Evolutionary conservation across 2,888 invertebrate genomes (phyloP).

Genomic region (Sesia apiformis): DNA sequence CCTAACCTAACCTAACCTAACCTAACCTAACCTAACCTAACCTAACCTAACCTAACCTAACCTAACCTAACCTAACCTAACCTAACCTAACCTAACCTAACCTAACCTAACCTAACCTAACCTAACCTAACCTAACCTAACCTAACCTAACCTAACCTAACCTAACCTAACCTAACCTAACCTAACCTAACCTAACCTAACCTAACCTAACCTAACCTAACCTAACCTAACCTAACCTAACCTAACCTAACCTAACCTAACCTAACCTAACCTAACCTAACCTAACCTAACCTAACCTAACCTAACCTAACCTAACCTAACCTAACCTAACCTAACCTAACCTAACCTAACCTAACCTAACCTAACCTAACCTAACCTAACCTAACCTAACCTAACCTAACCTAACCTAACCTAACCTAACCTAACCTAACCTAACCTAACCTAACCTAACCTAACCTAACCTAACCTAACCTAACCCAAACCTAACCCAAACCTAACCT

Average conservation of each 20-base stretch:
- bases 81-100: constrained; percentile 8
- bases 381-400: too few relatives aligned
- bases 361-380: too few relatives aligned
- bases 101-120: constrained; percentile 7
- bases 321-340: too few relatives aligned
- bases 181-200: constrained; percentile 7
- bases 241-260: constrained; percentile 4
- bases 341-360: too few relatives aligned
- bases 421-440: too few relatives aligned
- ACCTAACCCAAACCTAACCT: too few relatives aligned
- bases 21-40: constrained; percentile 10
- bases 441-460: too few relatives aligned
- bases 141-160: constrained; percentile 7
- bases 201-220: constrained; percentile 8
- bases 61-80: constrained; percentile 8
- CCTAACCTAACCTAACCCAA: too few relatives aligned
- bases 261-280: constrained; percentile 8
- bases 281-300: constrained; percentile 9
- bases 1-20: constrained; percentile 11
- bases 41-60: constrained; percentile 9
- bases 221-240: constrained; percentile 4
- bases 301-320: constrained; percentile 8
- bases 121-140: constrained; percentile 8
- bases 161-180: constrained; percentile 7
- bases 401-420: too few relatives aligned